Percentiles rank a stretch among this genome's conserved stretches.
Evolutionary conservation across 2,113 vertebrate genomes (phyloP).

Genomic region (Oncorhynchus masou): DNA sequence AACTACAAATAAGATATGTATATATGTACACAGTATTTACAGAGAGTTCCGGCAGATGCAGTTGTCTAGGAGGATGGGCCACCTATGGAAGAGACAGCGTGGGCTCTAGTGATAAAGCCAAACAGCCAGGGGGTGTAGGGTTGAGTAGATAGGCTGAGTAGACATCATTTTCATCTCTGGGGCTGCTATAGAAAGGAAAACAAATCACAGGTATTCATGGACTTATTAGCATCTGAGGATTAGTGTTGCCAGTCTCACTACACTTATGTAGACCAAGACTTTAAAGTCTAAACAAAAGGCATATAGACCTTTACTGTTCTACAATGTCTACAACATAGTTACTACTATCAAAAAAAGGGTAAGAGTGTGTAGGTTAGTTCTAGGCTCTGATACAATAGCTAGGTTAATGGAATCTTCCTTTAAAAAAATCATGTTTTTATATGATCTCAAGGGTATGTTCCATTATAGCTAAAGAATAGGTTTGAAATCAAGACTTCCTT

Average conservation of each 20-base stretch:
- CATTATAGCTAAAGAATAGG: too few species aligned
- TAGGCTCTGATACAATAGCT: too few species aligned
- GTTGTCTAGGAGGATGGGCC: conserved; percentile 3
- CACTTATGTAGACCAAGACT: not conserved
- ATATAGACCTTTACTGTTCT: too few species aligned
- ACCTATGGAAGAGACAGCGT: conserved; percentile 20
- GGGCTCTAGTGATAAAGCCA: conserved; percentile 19
- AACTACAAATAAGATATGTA: conserved; percentile 10
- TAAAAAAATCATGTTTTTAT: too few species aligned
- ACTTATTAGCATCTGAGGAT: not conserved
- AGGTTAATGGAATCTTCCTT: too few species aligned
- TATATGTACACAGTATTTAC: conserved; percentile 30
- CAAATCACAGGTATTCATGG: conserved; percentile 1
- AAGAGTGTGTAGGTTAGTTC: too few species aligned
- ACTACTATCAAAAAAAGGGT: too few species aligned
- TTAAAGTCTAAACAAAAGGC: too few species aligned
- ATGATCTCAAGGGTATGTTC: too few species aligned
- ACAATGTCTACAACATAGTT: too few species aligned
- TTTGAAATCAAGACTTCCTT: too few species aligned
- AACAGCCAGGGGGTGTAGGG: conserved; percentile 4
- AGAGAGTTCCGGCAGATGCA: not conserved
- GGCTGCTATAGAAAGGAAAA: conserved; percentile 21
- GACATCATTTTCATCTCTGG: conserved; percentile 19
- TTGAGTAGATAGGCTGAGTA: not conserved
- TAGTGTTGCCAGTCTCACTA: not conserved